These are phyloP conservation scores for Notolabrus celidotus DNA, from an alignment of 2,797 vertebrate species.

Conservation along the genomic window DNA sequence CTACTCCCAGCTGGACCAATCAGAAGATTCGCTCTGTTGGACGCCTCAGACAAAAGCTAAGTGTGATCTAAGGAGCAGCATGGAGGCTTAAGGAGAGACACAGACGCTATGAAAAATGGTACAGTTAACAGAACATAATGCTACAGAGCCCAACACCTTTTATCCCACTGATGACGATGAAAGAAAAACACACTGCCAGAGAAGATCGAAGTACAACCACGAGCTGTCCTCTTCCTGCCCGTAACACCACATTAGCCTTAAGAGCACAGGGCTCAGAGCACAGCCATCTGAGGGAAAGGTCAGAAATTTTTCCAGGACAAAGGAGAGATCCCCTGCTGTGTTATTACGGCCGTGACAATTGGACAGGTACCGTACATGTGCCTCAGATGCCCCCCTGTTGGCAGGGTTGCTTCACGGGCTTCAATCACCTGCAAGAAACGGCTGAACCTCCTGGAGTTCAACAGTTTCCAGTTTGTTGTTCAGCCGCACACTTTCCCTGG, in stretches of 20 bases:
- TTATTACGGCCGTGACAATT: slow-evolving; percentile 32
- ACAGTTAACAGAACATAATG: slow-evolving; percentile 25
- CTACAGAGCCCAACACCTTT: slow-evolving; percentile 11
- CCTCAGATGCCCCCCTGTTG: slow-evolving; percentile 4
- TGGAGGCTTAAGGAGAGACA: slow-evolving; percentile 8
- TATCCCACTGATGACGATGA: slow-evolving; percentile 15
- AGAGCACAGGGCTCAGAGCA: slow-evolving; percentile 40
- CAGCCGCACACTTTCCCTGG: not conserved
- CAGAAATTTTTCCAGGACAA: slow-evolving; percentile 55
- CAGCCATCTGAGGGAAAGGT: slow-evolving; percentile 58
- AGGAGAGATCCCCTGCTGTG: slow-evolving; percentile 38
- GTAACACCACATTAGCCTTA: slow-evolving; percentile 55
- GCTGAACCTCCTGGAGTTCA: slow-evolving; percentile 9
- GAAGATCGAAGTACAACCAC: slow-evolving; percentile 43
- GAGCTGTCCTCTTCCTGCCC: slow-evolving; percentile 39
- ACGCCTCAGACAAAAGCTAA: not conserved
- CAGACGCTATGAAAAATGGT: slow-evolving; percentile 14
- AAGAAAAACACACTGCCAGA: slow-evolving; percentile 2
- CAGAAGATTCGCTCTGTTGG: not conserved
- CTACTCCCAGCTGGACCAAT: slow-evolving; percentile 9
- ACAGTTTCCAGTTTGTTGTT: slow-evolving; percentile 9
- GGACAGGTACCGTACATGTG: slow-evolving; percentile 20
- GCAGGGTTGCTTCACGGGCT: slow-evolving; percentile 23
- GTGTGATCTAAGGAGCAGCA: slow-evolving; percentile 10
- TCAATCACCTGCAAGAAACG: slow-evolving; percentile 33